phyloP scores from a whole-genome alignment of 2,113 vertebrate genomes.

The Odobenus rosmarus region DNA sequence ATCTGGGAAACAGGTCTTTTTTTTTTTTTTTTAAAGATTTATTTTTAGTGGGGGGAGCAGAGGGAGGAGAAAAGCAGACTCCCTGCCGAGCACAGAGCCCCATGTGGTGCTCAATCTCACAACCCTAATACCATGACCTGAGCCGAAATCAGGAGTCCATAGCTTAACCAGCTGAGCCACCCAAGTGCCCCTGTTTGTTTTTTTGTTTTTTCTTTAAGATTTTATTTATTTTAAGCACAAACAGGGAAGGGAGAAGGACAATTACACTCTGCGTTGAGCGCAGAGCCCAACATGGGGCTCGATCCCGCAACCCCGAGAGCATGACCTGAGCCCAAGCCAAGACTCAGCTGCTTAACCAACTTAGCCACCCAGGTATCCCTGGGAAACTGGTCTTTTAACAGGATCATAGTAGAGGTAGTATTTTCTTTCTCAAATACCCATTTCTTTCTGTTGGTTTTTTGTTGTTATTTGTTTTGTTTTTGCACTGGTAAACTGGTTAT shows the following conservation, averaged over 20 bases:
- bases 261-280: neutral
- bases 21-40: neutral
- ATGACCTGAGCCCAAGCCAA: neutral
- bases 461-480: neutral
- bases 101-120: neutral
- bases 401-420: neutral
- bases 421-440: neutral
- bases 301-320: neutral
- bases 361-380: neutral
- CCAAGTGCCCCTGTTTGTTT: neutral
- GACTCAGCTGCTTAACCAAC: neutral
- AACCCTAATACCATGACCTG: neutral
- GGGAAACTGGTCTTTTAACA: neutral
- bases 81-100: neutral
- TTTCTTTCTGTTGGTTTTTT: conserved; percentile 10
- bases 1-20: neutral
- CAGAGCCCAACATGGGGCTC: neutral
- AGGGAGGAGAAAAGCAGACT: neutral
- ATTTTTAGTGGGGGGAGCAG: neutral
- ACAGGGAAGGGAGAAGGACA: neutral
- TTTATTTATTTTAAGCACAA: neutral
- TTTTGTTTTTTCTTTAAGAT: neutral
- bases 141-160: no score
- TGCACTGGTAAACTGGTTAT: neutral
- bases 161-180: neutral